Evolutionary conservation across 1,140 invertebrate genomes (phyloP), one percentile per base, ranked within the genome.

Genomic region (Antheraea mylitta): DNA sequence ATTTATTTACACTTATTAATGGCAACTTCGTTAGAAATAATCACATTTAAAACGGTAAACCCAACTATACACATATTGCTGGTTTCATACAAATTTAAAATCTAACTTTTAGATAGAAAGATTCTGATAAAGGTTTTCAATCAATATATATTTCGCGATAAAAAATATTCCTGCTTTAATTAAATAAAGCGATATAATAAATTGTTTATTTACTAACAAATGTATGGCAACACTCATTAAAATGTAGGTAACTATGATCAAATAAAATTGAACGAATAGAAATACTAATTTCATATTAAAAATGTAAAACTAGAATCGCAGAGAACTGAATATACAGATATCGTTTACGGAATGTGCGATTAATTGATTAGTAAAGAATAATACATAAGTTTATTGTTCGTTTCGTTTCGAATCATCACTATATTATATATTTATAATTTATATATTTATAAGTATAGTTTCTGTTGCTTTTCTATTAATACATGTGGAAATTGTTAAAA

Each of bases 171-270:
- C 5, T 6, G 45, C 13, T 53, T 53, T 63, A 63, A n/a, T 63
- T 7, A 63, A 36, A 63, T 10, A 36, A 16, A 63, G 22, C 22
- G 3, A 37, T 16, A 18, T 60, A 30, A 37, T 63, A 53, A n/a
- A 42, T 42, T 64, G 22, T 64, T 13, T n/a, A 38, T 65, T 65
- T 42, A 65, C 18, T 37, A 89, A 82, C 86, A 81, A 80, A 74
- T 81, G 67, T 90, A 90, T 91, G 88, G 88, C 88, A 91, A 88
- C 88, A 77, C 78, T 78, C 81, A 73, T 74, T 72, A 78, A 82
- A 76, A 83, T 80, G 70, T 81, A 81, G 88, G 88, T 91, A 91
- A 91, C 88, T 90, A 79, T 83, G 81, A 77, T 79, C 79, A 69
- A 58, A 30, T 5, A 22, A 66, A 8, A 58, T 59, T 22, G 19